Base-by-base conservation (phyloP, 2,888 invertebrate genomes). In the Plutella xylostella region DNA sequence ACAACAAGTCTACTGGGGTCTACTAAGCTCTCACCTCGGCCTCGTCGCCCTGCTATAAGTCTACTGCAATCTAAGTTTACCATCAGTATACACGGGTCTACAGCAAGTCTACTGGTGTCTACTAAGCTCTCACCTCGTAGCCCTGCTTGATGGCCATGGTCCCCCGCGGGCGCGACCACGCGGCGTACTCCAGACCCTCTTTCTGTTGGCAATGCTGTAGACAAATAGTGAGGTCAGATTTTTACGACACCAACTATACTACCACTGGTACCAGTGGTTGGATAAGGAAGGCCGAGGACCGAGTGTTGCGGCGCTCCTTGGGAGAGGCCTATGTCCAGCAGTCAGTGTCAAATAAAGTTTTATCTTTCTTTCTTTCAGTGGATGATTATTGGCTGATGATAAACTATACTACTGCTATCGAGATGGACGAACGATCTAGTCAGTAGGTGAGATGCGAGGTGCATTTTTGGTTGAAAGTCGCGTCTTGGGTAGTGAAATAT, bases 131-230 rank as follows among this genome's bases (percentile, higher is more conserved):
- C 74, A 86, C 87, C 84, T 87, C 87, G 64, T 87, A 87, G 67
- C 86, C 87, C 54, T 87, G 87, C 57, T 87, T 87, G 73, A 85
- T 85, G 63, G 85, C 79, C 85, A 87, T 86, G 51, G 86, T 63
- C 54, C 86, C 86, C 55, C 87, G 79, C 68, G 85, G 82, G 30
- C 85, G 66, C 34, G 86, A 79, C 87, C 87, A 87, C 72, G 84
- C 74, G 56, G 85, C 77, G 60, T 87, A 87, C 67, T 87, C 87
- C 72, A 86, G 65, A 49, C 86, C 85, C 70, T 87, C 87, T 63
- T 85, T 86, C 56, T 87, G 87, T 67, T 86, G 86, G 63, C 87
- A 87, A 76, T 87, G 87, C 87, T 87, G 85, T 71, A 56, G 61
- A 76, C 65, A 74, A 77, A 47, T 33, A 69, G 43, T 46, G 35